Evolutionary conservation across 53 echinoderm and acorn worm genomes (phyloP).

Genomic region (Arbacia lixula): DNA sequence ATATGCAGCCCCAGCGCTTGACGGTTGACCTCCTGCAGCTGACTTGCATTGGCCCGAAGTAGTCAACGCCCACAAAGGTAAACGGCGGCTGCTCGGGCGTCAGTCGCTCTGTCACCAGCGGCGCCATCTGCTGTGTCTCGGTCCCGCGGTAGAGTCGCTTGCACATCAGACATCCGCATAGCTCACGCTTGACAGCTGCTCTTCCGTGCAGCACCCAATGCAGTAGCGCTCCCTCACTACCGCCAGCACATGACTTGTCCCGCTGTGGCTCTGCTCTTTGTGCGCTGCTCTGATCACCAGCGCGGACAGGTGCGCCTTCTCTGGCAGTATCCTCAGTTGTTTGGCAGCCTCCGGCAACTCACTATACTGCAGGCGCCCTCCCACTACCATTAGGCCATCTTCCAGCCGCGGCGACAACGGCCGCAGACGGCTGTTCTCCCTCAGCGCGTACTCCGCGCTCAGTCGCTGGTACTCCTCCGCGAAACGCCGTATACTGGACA

Average conservation of each 20-base stretch:
- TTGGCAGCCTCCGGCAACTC: neutral
- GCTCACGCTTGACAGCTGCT: neutral
- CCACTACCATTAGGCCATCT: neutral
- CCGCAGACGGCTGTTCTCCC: neutral
- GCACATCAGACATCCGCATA: neutral
- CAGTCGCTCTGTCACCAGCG: neutral
- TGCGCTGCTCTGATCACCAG: constrained; percentile 24
- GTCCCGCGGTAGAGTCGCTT: neutral
- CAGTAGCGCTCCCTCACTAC: constrained; percentile 23
- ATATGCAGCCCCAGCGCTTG: constrained; percentile 26
- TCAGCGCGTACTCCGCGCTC: neutral
- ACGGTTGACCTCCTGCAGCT: neutral
- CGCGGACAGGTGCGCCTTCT: neutral
- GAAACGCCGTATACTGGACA: neutral
- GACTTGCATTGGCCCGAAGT: neutral
- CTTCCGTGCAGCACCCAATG: constrained; percentile 38
- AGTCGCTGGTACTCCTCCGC: neutral
- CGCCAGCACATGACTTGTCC: neutral
- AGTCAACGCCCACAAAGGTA: constrained; percentile 5
- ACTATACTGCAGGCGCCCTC: constrained; percentile 18
- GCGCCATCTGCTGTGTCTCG: neutral
- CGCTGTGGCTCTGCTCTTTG: neutral
- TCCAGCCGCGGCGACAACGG: neutral
- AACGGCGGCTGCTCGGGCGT: neutral
- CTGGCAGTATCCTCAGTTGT: constrained; percentile 24